Evolutionary conservation across 2,888 invertebrate genomes (phyloP).

Genomic region (Anorthoa munda): DNA sequence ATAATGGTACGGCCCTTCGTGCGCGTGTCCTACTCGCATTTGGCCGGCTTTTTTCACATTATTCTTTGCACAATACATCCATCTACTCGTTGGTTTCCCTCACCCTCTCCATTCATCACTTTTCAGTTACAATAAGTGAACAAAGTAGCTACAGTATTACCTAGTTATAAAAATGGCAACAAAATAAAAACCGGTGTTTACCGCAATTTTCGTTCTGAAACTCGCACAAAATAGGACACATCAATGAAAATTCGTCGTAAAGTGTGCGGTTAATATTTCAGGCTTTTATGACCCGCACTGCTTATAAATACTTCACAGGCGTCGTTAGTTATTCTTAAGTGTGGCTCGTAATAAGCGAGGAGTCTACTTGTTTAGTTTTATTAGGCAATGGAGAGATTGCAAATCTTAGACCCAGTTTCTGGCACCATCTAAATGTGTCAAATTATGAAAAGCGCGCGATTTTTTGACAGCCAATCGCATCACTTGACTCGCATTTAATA

Average conservation of each 20-base stretch:
- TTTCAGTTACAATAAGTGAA: too few species aligned
- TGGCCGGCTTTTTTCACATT: too few species aligned
- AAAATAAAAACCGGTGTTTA: conserved; percentile 34
- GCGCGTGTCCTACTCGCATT: too few species aligned
- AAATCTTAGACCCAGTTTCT: background rate
- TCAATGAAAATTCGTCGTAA: conserved; percentile 24
- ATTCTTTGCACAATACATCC: too few species aligned
- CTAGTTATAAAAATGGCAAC: background rate
- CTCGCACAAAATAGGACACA: conserved; percentile 29
- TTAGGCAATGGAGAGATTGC: background rate
- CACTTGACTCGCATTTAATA: too few species aligned
- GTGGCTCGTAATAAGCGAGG: conserved; percentile 11
- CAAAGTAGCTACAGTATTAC: too few species aligned
- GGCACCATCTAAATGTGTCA: background rate
- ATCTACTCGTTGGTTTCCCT: too few species aligned
- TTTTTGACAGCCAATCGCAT: too few species aligned
- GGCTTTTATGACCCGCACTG: conserved; percentile 31
- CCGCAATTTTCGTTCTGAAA: conserved; percentile 22
- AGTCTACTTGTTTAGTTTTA: conserved; percentile 18
- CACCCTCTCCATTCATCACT: too few species aligned
- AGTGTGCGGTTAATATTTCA: conserved; percentile 34
- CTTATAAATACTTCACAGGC: conserved; percentile 37
- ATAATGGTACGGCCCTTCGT: too few species aligned
- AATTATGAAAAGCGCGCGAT: background rate
- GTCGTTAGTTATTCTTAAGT: conserved; percentile 30